phyloP scores from a whole-genome alignment of 2,113 vertebrate genomes.

The Lampris megalopsis region DNA sequence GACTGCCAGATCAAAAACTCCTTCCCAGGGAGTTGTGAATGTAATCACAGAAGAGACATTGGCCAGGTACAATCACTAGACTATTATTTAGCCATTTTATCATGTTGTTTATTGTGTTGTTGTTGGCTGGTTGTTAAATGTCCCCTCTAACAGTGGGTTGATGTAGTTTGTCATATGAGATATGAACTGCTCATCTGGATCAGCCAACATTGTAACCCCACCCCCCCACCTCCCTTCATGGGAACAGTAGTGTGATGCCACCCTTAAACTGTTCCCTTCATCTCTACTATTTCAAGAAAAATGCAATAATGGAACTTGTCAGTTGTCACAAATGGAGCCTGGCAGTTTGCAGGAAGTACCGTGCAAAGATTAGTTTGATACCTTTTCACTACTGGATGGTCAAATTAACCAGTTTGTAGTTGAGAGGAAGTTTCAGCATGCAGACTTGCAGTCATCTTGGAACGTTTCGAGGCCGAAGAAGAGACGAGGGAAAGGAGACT shows the following conservation, averaged over 20 bases:
- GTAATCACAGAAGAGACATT: conserved; percentile 1
- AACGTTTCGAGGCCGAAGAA: neutral
- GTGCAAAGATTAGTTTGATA: too few relatives aligned
- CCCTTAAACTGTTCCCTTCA: too few relatives aligned
- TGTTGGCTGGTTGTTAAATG: neutral
- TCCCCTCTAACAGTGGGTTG: neutral
- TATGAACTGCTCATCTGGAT: neutral
- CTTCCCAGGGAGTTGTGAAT: neutral
- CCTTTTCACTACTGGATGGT: too few relatives aligned
- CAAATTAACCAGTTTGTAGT: neutral
- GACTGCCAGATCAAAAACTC: neutral
- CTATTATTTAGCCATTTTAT: neutral
- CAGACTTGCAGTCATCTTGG: conserved; percentile 10
- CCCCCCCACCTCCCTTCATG: too few relatives aligned
- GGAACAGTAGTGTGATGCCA: too few relatives aligned
- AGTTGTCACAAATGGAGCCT: too few relatives aligned
- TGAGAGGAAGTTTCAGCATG: neutral
- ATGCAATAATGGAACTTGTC: too few relatives aligned
- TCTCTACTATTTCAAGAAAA: too few relatives aligned
- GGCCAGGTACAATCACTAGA: neutral
- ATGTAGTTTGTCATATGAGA: neutral
- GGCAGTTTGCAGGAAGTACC: too few relatives aligned
- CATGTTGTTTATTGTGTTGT: conserved; percentile 1
- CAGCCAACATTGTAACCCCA: neutral
- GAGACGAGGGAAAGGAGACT: conserved; percentile 14